These are phyloP conservation scores for Hypena proboscidalis DNA, from an alignment of 2,888 invertebrate genomes.

Conservation along the genomic window DNA sequence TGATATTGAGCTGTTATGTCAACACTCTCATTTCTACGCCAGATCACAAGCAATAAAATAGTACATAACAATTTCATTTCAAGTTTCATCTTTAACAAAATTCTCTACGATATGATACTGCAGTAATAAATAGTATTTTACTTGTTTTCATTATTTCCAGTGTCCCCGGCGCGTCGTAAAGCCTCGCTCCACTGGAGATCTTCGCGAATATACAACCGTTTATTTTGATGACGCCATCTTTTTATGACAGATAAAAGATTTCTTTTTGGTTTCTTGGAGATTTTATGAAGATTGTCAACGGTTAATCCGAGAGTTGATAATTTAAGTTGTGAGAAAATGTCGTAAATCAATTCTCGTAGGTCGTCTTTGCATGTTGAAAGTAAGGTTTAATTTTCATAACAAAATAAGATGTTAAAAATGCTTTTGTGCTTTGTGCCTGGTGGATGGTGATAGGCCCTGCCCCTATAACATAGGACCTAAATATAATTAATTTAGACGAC, in stretches of 20 bases:
- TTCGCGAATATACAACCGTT: constrained; percentile 20
- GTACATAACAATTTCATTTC: not conserved
- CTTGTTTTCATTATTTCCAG: constrained; percentile 48
- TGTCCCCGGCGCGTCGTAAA: constrained; percentile 35
- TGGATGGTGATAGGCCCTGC: too few relatives aligned
- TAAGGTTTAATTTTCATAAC: too few relatives aligned
- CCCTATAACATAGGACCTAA: too few relatives aligned
- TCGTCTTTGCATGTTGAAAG: too few relatives aligned
- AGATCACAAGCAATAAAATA: not conserved
- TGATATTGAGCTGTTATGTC: too few relatives aligned
- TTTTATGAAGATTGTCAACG: constrained; percentile 38
- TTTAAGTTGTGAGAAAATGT: constrained; percentile 15
- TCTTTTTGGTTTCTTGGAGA: constrained; percentile 20
- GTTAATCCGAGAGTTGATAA: constrained; percentile 20
- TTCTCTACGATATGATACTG: constrained; percentile 33
- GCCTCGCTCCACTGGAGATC: constrained; percentile 23
- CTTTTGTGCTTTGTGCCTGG: too few relatives aligned
- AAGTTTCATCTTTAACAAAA: constrained; percentile 21
- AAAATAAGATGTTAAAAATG: too few relatives aligned
- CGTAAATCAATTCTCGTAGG: constrained; percentile 1
- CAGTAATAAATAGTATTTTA: constrained; percentile 37
- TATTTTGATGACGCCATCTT: constrained; percentile 38
- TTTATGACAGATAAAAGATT: constrained; percentile 38
- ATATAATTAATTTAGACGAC: too few relatives aligned
- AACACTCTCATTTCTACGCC: too few relatives aligned